Conservation (phyloP, 2,888 invertebrate genomes). For the Lissocephala sabroskyi region DNA sequence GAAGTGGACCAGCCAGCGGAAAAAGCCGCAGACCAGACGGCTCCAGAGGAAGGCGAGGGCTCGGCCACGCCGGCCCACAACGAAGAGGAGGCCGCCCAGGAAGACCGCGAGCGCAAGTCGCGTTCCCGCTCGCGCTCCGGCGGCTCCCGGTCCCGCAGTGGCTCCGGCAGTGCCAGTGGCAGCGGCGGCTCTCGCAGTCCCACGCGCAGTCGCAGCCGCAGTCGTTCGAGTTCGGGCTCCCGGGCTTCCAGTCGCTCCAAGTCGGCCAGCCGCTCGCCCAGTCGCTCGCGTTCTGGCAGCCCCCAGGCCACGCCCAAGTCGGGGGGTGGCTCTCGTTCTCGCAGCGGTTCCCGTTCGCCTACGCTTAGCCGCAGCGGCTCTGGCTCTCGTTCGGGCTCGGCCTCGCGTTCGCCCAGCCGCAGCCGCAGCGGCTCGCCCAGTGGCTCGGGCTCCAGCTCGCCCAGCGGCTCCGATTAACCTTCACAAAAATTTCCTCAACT, state of each 20-base stretch:
- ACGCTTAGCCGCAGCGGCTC: constrained; percentile 44
- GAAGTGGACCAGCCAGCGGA: constrained; percentile 69
- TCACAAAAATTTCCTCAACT: no score
- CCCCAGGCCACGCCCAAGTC: constrained; percentile 68
- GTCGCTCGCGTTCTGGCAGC: constrained; percentile 52
- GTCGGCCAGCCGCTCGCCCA: constrained; percentile 51
- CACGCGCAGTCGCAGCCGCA: constrained; percentile 48
- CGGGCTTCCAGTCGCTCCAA: constrained; percentile 59
- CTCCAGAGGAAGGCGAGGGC: constrained; percentile 4
- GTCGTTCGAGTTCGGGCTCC: constrained; percentile 68
- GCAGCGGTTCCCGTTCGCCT: constrained; percentile 25
- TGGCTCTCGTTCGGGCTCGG: constrained; percentile 62
- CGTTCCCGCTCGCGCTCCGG: constrained; percentile 53
- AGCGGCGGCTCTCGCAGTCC: constrained; percentile 39
- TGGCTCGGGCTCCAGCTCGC: constrained; percentile 58
- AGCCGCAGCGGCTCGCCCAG: constrained; percentile 54
- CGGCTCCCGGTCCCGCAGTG: constrained; percentile 34
- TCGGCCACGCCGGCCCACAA: constrained; percentile 21
- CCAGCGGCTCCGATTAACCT: constrained; percentile 72
- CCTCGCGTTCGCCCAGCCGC: constrained; percentile 69
- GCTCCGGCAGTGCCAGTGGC: constrained; percentile 42
- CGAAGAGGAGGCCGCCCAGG: constrained; percentile 40
- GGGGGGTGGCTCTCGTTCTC: constrained; percentile 32
- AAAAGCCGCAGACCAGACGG: constrained; percentile 19
- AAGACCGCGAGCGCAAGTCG: constrained; percentile 59